Evolutionary conservation across 1,140 invertebrate species (phyloP).

Genomic region (Radopholus similis): DNA sequence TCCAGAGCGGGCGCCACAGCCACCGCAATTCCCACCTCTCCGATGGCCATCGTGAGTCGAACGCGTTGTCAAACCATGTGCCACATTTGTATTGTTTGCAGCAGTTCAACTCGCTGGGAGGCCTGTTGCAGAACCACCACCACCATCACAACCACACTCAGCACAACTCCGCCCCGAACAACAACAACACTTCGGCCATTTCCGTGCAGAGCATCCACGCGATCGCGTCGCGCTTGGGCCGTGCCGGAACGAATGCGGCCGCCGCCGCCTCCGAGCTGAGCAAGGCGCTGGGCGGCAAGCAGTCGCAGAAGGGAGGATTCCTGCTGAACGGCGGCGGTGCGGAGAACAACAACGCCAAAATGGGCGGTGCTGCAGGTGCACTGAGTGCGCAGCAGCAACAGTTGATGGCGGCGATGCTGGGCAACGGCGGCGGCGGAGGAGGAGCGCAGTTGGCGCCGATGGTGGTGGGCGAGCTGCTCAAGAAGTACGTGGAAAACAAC

Average conservation of each 20-base stretch:
- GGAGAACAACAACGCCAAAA: neutral
- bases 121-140: neutral
- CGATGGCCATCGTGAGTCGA: neutral
- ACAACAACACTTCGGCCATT: neutral
- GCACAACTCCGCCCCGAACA: neutral
- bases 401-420: neutral
- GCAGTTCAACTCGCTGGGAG: neutral
- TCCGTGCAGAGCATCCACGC: neutral
- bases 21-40: neutral
- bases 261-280: neutral
- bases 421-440: neutral
- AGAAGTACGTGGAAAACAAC: slow-evolving; percentile 6
- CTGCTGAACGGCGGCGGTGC: neutral
- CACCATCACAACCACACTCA: neutral
- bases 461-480: neutral
- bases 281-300: neutral
- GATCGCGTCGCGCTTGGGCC: neutral
- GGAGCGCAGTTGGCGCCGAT: neutral
- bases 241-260: neutral
- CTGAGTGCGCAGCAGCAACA: neutral
- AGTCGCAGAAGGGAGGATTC: neutral
- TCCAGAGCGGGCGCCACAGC: neutral
- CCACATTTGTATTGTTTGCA: neutral
- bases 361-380: too few species aligned
- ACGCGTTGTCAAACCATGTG: neutral